Base-by-base conservation (phyloP, 2,888 invertebrate species). In the Steinernema scapterisci region DNA sequence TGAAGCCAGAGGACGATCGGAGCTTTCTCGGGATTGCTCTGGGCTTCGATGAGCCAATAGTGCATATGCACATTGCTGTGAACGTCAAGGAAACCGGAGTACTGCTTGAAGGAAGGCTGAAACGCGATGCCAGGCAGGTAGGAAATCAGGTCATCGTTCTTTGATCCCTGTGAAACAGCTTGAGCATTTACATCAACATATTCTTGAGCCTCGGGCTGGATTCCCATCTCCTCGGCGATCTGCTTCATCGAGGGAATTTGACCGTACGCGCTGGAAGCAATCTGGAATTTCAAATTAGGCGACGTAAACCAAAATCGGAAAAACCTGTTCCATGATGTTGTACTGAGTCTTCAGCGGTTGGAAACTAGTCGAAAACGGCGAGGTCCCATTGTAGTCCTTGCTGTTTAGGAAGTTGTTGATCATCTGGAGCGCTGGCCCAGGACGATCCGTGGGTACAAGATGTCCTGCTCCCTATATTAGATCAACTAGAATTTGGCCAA, bases 401-500 rank as follows among this genome's bases (percentile, higher is more conserved):
- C 77, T 76, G 21, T 77, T 51, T 70, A 84, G 74, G 54, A 93
- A 92, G 76, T 91, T 89, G 44, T 90, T 91, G 52, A 94, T 92
- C 88, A 94, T 89, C 88, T 93, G 92, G 19, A 91, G 90, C 1
- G 92, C 92, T 92, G 92, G 92, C 82, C 92, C 91, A 0, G 93
- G 93, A 86, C 93, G 93, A 89, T 94, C 93, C 44, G 90, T 90
- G 0, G 93, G 93, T 11, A 93, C 92, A 92, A 93, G 92, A 84
- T 94, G 94, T 0, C 94, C 94, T 13, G 93, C 93, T 11, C 77
- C 84, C 75, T n/a, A n/a, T n/a, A n/a, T n/a, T n/a, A n/a, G n/a
- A n/a, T n/a, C n/a, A n/a, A n/a, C n/a, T n/a, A n/a, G n/a, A n/a
- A n/a, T n/a, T n/a, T n/a, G n/a, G n/a, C n/a, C n/a, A n/a, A n/a